These are phyloP conservation scores for Echinops telfairi DNA, from an alignment of 2,113 vertebrate genomes.

Conservation along the genomic window DNA sequence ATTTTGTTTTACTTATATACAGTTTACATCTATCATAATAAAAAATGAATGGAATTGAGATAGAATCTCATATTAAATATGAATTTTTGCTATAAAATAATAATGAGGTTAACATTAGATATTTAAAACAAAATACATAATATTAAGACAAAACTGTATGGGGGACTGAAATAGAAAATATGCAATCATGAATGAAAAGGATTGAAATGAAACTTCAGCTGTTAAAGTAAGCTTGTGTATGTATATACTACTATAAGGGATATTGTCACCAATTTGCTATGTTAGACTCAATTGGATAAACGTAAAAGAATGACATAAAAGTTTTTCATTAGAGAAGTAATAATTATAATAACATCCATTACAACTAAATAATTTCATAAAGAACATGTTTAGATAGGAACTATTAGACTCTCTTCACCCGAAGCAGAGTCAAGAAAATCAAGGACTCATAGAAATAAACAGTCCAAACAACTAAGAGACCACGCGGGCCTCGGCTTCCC, in stretches of 20 bases:
- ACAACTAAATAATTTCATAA: neutral
- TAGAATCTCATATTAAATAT: neutral
- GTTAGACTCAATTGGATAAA: neutral
- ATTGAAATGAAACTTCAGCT: neutral
- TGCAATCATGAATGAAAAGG: neutral
- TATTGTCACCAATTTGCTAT: neutral
- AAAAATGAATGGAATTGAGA: neutral
- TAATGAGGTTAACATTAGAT: neutral
- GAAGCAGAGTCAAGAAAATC: too few relatives aligned
- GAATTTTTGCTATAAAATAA: neutral
- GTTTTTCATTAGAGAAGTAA: neutral
- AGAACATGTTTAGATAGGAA: too few relatives aligned
- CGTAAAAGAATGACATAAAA: neutral
- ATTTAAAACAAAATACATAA: neutral
- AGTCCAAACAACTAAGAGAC: too few relatives aligned
- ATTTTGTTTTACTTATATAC: neutral
- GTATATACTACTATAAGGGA: neutral
- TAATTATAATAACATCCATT: neutral
- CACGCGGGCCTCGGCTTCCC: too few relatives aligned
- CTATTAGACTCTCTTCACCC: too few relatives aligned
- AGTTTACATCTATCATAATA: neutral
- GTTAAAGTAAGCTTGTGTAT: neutral
- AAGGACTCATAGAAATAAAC: too few relatives aligned
- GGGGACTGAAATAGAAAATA: slow-evolving; percentile 10
- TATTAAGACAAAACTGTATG: neutral